Evolutionary conservation across 2,797 vertebrate species (phyloP).

Genomic region (Picus viridis): DNA sequence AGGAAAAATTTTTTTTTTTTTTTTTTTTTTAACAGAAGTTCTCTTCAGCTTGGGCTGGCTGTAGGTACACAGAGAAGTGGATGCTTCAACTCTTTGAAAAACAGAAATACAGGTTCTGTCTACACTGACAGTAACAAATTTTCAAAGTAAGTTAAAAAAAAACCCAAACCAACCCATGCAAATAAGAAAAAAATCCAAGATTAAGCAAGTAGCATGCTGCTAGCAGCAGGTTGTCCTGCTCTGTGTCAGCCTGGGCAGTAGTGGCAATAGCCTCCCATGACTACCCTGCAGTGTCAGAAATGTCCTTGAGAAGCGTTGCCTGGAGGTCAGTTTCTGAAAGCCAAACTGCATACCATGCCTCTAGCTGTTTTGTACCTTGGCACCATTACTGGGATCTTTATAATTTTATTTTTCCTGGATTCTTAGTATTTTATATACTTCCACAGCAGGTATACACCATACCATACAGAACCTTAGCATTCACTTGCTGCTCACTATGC

Average conservation of each 20-base stretch:
- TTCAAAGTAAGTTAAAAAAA: not conserved
- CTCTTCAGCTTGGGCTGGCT: not conserved
- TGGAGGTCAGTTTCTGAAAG: not conserved
- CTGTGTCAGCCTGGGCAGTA: not conserved
- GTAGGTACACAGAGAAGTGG: not conserved
- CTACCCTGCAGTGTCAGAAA: not conserved
- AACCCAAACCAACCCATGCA: not conserved
- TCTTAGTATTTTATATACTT: not conserved
- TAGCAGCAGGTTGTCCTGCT: not conserved
- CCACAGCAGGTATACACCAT: not conserved
- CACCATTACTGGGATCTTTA: not conserved
- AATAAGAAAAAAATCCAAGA: not conserved
- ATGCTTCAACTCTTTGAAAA: not conserved
- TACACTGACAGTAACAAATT: not conserved
- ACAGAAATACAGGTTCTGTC: not conserved
- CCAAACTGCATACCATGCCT: not conserved
- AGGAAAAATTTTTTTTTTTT: not conserved
- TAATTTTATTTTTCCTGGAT: not conserved
- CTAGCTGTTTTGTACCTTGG: not conserved
- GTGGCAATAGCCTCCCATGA: not conserved
- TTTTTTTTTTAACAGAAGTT: not conserved
- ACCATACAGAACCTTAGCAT: not conserved
- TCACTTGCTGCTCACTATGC: not conserved
- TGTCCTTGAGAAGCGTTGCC: not conserved
- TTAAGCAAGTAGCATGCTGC: not conserved